Evolutionary conservation across 1,140 invertebrate genomes (phyloP).

Genomic region (Papilio aristodemus): DNA sequence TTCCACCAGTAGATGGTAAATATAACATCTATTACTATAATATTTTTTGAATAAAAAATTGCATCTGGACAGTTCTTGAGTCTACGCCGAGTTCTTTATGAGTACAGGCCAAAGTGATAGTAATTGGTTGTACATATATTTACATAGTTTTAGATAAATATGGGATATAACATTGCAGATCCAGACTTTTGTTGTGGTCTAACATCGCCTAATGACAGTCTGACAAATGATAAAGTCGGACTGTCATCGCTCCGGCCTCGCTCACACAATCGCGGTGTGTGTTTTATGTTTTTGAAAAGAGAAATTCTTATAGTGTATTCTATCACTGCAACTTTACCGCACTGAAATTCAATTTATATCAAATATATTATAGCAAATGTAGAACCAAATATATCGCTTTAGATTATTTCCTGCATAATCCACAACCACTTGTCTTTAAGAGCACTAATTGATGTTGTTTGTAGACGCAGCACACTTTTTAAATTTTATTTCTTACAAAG

Average conservation of each 20-base stretch:
- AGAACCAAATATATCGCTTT: constrained; percentile 43
- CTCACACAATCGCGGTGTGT: constrained; percentile 84
- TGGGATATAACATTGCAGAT: constrained; percentile 86
- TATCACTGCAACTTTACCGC: constrained; percentile 37
- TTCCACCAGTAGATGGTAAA: constrained; percentile 92
- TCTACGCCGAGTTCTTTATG: not conserved
- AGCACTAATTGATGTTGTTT: constrained; percentile 46
- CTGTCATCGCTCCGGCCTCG: constrained; percentile 82
- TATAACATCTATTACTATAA: constrained; percentile 39
- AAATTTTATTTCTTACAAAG: constrained; percentile 24
- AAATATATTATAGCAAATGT: constrained; percentile 33
- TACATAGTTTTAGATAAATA: constrained; percentile 25
- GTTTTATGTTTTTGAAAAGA: constrained; percentile 78
- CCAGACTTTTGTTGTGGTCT: constrained; percentile 92
- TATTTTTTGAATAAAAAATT: not conserved
- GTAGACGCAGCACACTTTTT: constrained; percentile 34
- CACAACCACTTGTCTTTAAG: constrained; percentile 38
- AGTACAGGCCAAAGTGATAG: not conserved
- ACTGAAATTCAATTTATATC: constrained; percentile 35
- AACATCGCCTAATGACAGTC: constrained; percentile 85
- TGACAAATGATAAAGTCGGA: constrained; percentile 76
- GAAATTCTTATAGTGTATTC: constrained; percentile 52
- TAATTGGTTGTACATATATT: not conserved
- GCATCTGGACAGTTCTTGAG: not conserved
- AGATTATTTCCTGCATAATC: constrained; percentile 32